These are phyloP conservation scores for Drosophila fuyamai DNA, from an alignment of 1,140 invertebrate species.

Conservation along the genomic window DNA sequence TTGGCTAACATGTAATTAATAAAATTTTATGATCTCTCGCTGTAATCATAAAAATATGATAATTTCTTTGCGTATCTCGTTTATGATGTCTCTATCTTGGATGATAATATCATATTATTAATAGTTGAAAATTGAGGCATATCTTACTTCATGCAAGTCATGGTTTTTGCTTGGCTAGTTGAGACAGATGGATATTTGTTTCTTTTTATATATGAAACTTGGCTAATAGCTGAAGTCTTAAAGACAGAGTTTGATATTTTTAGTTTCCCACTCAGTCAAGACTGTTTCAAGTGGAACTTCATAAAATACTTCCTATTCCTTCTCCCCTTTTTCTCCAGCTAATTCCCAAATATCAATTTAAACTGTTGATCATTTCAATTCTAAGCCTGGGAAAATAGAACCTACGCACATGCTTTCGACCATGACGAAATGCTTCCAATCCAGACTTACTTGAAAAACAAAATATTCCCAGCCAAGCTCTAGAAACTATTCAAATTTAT, in stretches of 20 bases:
- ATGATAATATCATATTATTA: constrained; percentile 37
- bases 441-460: constrained; percentile 5
- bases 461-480: constrained; percentile 26
- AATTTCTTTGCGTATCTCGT: constrained; percentile 46
- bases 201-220: neutral
- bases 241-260: neutral
- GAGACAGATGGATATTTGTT: constrained; percentile 23
- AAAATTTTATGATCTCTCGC: constrained; percentile 53
- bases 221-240: too few species aligned
- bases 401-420: constrained; percentile 22
- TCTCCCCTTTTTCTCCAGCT: constrained; percentile 1
- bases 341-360: constrained; percentile 20
- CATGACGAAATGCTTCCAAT: constrained; percentile 31
- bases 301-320: constrained; percentile 13
- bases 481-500: constrained; percentile 41
- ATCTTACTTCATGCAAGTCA: constrained; percentile 48
- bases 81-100: constrained; percentile 61
- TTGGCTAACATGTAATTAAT: constrained; percentile 65
- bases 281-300: constrained; percentile 6
- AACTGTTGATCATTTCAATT: constrained; percentile 25
- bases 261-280: neutral
- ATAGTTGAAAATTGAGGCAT: constrained; percentile 33
- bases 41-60: constrained; percentile 53
- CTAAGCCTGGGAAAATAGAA: constrained; percentile 23
- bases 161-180: constrained; percentile 4